Conservation (phyloP, 2,888 invertebrate species). For the Cordilura impudica region DNA sequence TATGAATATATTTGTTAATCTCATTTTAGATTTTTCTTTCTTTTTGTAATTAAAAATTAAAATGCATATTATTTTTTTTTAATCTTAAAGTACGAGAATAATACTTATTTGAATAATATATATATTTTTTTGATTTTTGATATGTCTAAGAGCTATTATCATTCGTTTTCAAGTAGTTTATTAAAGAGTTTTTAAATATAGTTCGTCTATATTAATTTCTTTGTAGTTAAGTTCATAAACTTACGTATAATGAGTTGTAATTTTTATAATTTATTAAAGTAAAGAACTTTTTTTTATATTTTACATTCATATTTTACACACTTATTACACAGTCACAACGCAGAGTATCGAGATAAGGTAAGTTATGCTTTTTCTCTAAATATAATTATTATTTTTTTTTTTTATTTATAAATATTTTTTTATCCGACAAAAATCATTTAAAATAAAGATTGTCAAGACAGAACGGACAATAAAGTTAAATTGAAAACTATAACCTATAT, state of each 20-base stretch:
- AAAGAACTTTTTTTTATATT: conserved; percentile 54
- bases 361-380: conserved; percentile 52
- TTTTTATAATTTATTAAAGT: conserved; percentile 48
- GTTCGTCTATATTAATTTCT: conserved; percentile 6
- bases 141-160: conserved; percentile 79
- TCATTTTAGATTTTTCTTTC: conserved; percentile 58
- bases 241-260: conserved; percentile 57
- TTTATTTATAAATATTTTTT: conserved; percentile 1
- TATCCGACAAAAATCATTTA: conserved; percentile 17
- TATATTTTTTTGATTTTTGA: conserved; percentile 72
- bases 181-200: conserved; percentile 40
- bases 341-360: conserved; percentile 75
- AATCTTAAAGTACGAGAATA: conserved; percentile 27
- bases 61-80: conserved; percentile 39
- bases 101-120: conserved; percentile 62
- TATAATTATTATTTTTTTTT: conserved; percentile 29
- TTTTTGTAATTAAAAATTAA: conserved; percentile 59
- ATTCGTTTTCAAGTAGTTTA: conserved; percentile 73
- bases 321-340: conserved; percentile 77
- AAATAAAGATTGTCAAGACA: conserved; percentile 36
- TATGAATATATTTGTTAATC: conserved; percentile 56
- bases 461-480: conserved; percentile 12
- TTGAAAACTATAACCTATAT: too few relatives aligned
- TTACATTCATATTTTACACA: conserved; percentile 67
- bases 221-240: conserved; percentile 45